These are phyloP conservation scores for Hymenochirus boettgeri DNA, from an alignment of 2,113 vertebrate species.

Conservation along the genomic window DNA sequence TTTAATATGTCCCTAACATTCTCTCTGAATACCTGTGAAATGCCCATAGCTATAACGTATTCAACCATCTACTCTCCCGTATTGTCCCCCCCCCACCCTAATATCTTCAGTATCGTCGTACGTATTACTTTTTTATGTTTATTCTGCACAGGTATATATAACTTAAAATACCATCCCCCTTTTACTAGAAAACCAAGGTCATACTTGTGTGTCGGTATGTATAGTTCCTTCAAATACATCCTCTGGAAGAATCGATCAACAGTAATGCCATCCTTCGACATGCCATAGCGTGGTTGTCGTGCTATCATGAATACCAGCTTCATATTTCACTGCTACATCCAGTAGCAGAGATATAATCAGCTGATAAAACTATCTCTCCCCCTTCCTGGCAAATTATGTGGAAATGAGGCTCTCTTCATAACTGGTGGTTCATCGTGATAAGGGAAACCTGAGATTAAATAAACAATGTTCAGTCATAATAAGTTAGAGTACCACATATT, in stretches of 20 bases:
- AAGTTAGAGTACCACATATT: too few relatives aligned
- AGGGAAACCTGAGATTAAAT: conserved; percentile 66
- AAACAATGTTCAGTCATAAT: too few relatives aligned
- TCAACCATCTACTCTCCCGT: too few relatives aligned
- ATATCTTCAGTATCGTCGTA: too few relatives aligned
- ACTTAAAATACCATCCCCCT: too few relatives aligned
- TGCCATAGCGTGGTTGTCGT: conserved; percentile 67
- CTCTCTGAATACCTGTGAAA: too few relatives aligned
- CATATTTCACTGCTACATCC: conserved; percentile 77
- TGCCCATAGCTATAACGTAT: too few relatives aligned
- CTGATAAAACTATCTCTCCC: conserved; percentile 69
- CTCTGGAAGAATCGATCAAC: conserved; percentile 77
- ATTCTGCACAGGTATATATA: too few relatives aligned
- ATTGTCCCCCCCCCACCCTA: too few relatives aligned
- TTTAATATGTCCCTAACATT: too few relatives aligned
- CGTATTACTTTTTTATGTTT: too few relatives aligned
- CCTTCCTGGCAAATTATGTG: conserved; percentile 77
- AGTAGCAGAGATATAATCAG: conserved; percentile 74
- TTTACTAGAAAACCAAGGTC: too few relatives aligned
- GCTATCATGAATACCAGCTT: conserved; percentile 70
- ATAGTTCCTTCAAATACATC: conserved; percentile 69
- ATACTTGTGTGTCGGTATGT: conserved; percentile 80
- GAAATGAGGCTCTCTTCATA: conserved; percentile 67
- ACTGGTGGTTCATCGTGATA: conserved; percentile 82
- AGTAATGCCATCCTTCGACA: conserved; percentile 57